A percentile compares a stretch with the other conserved stretches of the same genome.
Conservation (phyloP, 2,888 invertebrate genomes). For the Bombylius major region DNA sequence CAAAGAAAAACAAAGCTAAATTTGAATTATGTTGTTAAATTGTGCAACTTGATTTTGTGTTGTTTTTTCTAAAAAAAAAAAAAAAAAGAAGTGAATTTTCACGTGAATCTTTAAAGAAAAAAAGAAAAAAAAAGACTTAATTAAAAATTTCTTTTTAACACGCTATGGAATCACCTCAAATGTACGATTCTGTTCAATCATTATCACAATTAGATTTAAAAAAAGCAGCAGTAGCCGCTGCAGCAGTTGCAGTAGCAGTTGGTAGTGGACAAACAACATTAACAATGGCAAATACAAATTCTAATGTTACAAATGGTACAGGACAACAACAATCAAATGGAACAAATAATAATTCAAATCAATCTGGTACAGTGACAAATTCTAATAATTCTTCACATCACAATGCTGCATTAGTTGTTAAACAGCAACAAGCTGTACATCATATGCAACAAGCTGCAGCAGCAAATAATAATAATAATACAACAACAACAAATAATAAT, state of each 20-base stretch:
- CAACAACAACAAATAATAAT: conserved; percentile 18
- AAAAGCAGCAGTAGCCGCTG: conserved; percentile 18
- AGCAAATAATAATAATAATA: conserved; percentile 24
- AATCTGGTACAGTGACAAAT: conserved; percentile 12
- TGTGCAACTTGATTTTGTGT: not conserved
- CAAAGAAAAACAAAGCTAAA: no score
- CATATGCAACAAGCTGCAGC: conserved; percentile 34
- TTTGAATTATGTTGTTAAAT: not conserved
- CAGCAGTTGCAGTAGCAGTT: conserved; percentile 31
- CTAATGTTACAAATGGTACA: conserved; percentile 14
- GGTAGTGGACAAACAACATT: conserved; percentile 28
- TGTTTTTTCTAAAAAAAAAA: conserved; percentile 3
- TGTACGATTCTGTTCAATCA: conserved; percentile 38
- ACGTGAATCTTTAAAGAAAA: conserved; percentile 4
- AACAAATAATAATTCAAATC: conserved; percentile 20
- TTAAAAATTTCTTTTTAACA: conserved; percentile 8
- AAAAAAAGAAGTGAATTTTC: conserved; percentile 5
- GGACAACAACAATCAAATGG: conserved; percentile 5
- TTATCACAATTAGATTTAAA: conserved; percentile 36
- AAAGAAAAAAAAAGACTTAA: conserved; percentile 2
- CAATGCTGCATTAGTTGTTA: conserved; percentile 23
- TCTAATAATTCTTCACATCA: conserved; percentile 20
- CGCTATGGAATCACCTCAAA: conserved; percentile 39
- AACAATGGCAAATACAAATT: conserved; percentile 24
- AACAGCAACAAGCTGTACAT: conserved; percentile 32